Base-by-base conservation (phyloP, 2,888 invertebrate genomes). In the Epinotia brunnichana region DNA sequence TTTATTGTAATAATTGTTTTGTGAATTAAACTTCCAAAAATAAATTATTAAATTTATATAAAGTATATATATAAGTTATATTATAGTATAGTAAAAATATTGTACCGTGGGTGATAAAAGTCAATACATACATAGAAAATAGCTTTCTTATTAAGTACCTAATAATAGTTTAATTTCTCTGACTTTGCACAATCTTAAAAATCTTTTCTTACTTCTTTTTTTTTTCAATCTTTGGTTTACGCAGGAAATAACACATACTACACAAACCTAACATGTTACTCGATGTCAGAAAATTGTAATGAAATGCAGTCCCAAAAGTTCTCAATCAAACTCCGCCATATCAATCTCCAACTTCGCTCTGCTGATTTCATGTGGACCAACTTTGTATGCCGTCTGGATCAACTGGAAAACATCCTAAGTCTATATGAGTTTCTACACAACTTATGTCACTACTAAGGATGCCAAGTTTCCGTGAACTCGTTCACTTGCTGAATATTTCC, bases 251-350 rank as follows among this genome's bases (percentile, higher is more conserved):
- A 15, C 41, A 13, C 15, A 15, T 3, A 44, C 3, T 2, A 11
- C 4, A 44, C 44, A n/a, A 44, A 44, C 44, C 5, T 15, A 15
- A 15, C 3, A 44, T n/a, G 44, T 44, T 44, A 44, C 15, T 15
- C 4, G n/a, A 41, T n/a, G 5, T 15, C 19, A 44, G 29, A n/a
- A 53, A 54, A 19, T 39, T 39, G 15, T 64, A 64, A 54, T 64
- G 64, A 41, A 54, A 64, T 54, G 54, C 64, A 64, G 53, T 39
- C 39, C 54, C 39, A 39, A 64, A 64, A 64, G 35, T 64, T 54
- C 64, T 35, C 39, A 39, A 64, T 54, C 53, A 54, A 54, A 64
- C 54, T 64, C 54, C 9, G 13, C 64, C 64, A 64, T 64, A 64
- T 64, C 53, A 64, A 64, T 64, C 64, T 10, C 15, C 19, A 64